A percentile compares a stretch with the other conserved stretches of the same genome.
Evolutionary conservation across 2,113 vertebrate genomes (phyloP).

Genomic region (Heloderma charlesbogerti): DNA sequence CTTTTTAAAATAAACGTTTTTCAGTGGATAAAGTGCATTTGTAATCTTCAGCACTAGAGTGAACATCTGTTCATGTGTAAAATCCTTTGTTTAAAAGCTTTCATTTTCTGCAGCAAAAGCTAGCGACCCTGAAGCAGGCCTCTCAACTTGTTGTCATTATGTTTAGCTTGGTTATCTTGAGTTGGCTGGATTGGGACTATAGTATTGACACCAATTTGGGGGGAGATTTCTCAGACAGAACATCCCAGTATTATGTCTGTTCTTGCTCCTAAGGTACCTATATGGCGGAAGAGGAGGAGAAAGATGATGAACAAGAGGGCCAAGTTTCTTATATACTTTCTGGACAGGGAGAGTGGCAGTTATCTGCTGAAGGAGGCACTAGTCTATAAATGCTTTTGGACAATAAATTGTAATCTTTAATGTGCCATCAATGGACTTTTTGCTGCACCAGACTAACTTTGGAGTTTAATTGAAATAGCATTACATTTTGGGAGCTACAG

Average conservation of each 20-base stretch:
- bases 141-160: not conserved
- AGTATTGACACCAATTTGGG: not conserved
- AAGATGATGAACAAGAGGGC: not conserved
- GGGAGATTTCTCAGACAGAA: too few relatives aligned
- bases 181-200: not conserved
- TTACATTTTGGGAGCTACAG: not conserved
- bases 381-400: not conserved
- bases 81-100: conserved; percentile 8
- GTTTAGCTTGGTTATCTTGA: not conserved
- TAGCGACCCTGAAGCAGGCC: not conserved
- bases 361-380: not conserved
- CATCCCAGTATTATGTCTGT: not conserved
- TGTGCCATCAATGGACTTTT: not conserved
- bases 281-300: not conserved
- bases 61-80: not conserved
- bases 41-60: not conserved
- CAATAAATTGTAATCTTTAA: not conserved
- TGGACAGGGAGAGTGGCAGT: not conserved
- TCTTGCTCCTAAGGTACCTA: not conserved
- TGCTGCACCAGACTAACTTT: not conserved
- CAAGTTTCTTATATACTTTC: not conserved
- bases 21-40: not conserved
- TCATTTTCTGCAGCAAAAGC: not conserved
- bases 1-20: not conserved
- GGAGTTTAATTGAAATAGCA: not conserved